Base-by-base conservation (phyloP, 1,140 invertebrate genomes). In the Drosophila nikananu region DNA sequence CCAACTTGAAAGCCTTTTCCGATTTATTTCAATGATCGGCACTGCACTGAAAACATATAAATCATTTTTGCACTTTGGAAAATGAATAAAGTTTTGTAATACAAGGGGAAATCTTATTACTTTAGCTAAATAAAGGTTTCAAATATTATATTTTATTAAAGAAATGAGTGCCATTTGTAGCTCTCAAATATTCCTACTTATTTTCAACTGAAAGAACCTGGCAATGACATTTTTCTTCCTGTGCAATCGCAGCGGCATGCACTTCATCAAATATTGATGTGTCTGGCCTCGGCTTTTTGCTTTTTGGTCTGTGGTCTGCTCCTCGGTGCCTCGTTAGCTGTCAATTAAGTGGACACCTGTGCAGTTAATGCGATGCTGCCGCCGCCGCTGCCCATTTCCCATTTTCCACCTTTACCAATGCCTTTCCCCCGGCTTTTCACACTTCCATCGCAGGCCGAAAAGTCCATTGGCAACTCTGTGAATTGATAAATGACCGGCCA, bases 301-400 rank as follows among this genome's bases (percentile, higher is more conserved):
- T 35, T 73, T 65, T 19, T 37, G 51, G 67, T 78, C 49, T 52
- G 27, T 52, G 55, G 67, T 68, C 59, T 70, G 64, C 49, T 46
- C 76, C 77, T 66, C 57, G 57, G 72, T 72, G 77, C 49, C 77
- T 87, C 84, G 84, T 87, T 87, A 72, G 73, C 84, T 87, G 84
- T 87, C 84, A 87, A 87, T 87, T 87, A 87, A 87, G 52, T 87
- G 81, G 84, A 87, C 84, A 87, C 84, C 84, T 87, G 84, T 83
- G 72, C 84, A 65, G 81, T 87, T 87, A 87, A 87, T 87, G 77
- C 84, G 74, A 76, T 73, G 84, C 76, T 82, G 64, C 60, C 21
- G 17, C 71, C 71, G 67, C 59, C 25, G 10, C 41, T 64, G 57
- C 65, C 74, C 54, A 42, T 59, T 67, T 30, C 30, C 37, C 59